phyloP scores from a whole-genome alignment of 2,113 vertebrate species.

The Mus musculus region GRCm39 chrX:93455001-93455500 shows the following conservation, averaged over 20 bases:
- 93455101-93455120: not conserved
- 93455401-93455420: constrained; percentile 32
- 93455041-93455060: constrained; percentile 48
- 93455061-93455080: constrained; percentile 16
- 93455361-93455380: not conserved
- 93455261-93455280: not conserved
- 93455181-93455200: not conserved
- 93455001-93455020: not conserved
- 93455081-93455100: constrained; percentile 20
- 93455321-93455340: not conserved
- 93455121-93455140: constrained; percentile 29
- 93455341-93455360: not conserved
- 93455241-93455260: not conserved
- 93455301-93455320: not conserved
- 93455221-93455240: not conserved
- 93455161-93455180: constrained; percentile 50
- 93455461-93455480: constrained; percentile 38
- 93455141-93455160: not conserved
- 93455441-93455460: constrained; percentile 57
- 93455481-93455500: constrained; percentile 64
- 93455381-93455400: constrained; percentile 58
- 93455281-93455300: not conserved
- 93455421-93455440: constrained; percentile 57
- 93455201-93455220: not conserved
- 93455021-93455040: constrained; percentile 1